Evolutionary conservation across 2,797 vertebrate genomes (phyloP), one percentile per base, ranked within the genome.

Genomic region (Falco berigora): DNA sequence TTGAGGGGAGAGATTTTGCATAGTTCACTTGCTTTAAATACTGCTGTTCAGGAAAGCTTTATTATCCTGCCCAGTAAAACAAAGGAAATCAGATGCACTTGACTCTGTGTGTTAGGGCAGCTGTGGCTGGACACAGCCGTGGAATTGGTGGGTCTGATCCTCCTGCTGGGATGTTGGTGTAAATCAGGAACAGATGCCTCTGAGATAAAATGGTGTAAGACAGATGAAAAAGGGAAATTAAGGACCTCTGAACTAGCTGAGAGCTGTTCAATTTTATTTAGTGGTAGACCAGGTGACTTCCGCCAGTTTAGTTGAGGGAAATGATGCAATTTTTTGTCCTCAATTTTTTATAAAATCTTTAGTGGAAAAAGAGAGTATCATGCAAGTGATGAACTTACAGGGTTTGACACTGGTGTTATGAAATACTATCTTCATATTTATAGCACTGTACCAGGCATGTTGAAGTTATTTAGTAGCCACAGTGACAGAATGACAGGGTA

Each of bases 1-100:
- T 97, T 90, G 87, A 96, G 92, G 89, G 93, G 82, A 96, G 95
- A 97, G 95, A 96, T 96, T 97, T 96, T 24, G 14, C 96, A 93
- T 92, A 94, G 89, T 97, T 97, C 94, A 94, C 91, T 97, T 96
- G 96, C 97, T 97, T 97, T 97, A 97, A 97, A 96, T 94, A 75
- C 90, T 89, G 95, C 42, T 73, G 85, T 71, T 96, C 86, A 75
- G 92, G 90, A 94, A 97, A 97, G 82, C 88, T 82, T 93, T 95
- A 81, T 95, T 92, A 76, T 86, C 62, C 94, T 94, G 93, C 83
- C 92, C 80, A 46, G 91, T 38, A 94, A 97, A 97, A 97, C 72
- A 81, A 90, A 96, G 84, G 84, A 81, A 92, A 86, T 93, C 38
- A 20, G 87, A 79, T 42, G 83, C 55, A 67, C 87, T 88, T 83